Base-by-base conservation (phyloP, 2,888 invertebrate genomes). In the Eupithecia centaureata region DNA sequence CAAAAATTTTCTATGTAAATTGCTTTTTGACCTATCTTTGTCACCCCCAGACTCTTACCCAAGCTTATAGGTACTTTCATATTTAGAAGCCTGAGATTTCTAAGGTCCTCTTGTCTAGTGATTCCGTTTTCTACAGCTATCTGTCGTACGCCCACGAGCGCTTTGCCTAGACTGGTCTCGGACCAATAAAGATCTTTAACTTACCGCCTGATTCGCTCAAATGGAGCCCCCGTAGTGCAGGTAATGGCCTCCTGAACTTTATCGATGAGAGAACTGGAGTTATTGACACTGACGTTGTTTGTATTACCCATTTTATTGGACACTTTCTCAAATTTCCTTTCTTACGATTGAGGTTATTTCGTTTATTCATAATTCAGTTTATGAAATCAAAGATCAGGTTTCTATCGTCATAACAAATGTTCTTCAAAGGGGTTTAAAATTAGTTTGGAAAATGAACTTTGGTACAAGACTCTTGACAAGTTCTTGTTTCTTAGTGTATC, bases 131-230 rank as follows among this genome's bases (percentile, higher is more conserved):
- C 57, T 57, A 57, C 57, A 63, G 73, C 74, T 77, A 76, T 76
- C 77, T 72, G 75, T 77, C 69, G 70, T 76, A 69, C 80, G 78
- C 82, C 81, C 78, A 81, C 81, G 73, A 68, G 62, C 58, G 38
- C 63, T 47, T 62, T 47, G 65, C 77, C 76, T 75, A 77, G 78
- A 77, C 80, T 76, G 77, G 80, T 78, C 76, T 72, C 73, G 71
- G 74, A 72, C 75, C 70, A 72, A 74, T 75, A 75, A 75, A 74
- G 73, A 72, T 72, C 71, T 74, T 71, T 65, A 70, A 73, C 71
- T 70, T 70, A 67, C 68, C 71, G 70, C 63, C 72, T 72, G 70
- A 73, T 71, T 71, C 70, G 65, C 68, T 71, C 60, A 68, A 73
- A 72, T 70, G 63, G 71, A 68, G 63, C 65, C 71, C 75, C 75